Conservation (phyloP, 53 echinoderm and acorn worm genomes). For the Paelopatides confundens region DNA sequence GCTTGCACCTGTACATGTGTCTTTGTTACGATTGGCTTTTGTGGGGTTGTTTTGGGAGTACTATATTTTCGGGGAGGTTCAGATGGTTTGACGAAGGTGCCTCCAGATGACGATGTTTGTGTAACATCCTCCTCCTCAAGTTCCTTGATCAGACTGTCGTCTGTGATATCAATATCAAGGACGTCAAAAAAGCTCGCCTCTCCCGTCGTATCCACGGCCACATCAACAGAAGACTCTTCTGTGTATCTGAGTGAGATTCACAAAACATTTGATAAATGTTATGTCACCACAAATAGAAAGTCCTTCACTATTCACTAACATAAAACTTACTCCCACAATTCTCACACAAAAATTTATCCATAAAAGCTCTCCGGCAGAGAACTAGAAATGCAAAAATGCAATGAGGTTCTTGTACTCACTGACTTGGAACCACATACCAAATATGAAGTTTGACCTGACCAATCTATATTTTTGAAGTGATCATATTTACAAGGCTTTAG, state of each 20-base stretch:
- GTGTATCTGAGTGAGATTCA: not conserved
- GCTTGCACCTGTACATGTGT: not conserved
- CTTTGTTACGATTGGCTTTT: not conserved
- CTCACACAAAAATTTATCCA: no score
- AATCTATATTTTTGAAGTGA: no score
- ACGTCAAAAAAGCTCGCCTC: constrained; percentile 27
- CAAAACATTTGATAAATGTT: not conserved
- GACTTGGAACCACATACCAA: no score
- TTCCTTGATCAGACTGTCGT: constrained; percentile 70
- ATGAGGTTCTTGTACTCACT: no score
- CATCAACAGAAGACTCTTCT: not conserved
- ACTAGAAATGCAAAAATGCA: no score
- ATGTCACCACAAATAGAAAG: not conserved
- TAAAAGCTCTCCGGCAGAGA: no score
- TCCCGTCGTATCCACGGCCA: not conserved
- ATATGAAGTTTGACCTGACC: no score
- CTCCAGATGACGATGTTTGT: not conserved
- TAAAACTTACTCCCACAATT: no score
- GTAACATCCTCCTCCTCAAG: constrained; percentile 48
- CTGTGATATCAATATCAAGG: constrained; percentile 71
- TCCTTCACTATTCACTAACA: no score
- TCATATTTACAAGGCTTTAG: no score
- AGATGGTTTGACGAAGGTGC: not conserved
- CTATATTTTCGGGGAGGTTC: constrained; percentile 1
- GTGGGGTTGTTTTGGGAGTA: constrained; percentile 9